Base-by-base conservation (phyloP, 2,888 invertebrate genomes). In the Hipparchia semele region DNA sequence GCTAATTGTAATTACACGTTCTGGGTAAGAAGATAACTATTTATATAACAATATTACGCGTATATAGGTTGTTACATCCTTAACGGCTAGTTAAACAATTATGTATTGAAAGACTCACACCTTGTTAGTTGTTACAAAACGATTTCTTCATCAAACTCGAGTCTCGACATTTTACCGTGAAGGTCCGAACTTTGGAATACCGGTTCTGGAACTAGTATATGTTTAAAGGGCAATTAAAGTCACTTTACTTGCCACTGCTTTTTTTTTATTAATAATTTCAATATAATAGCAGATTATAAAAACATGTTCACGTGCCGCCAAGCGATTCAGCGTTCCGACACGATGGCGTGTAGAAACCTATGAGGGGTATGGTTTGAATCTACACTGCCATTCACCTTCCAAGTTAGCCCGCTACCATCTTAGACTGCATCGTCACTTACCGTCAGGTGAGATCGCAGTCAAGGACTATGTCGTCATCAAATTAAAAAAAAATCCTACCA, bases 121-220 rank as follows among this genome's bases (percentile, higher is more conserved):
- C 64, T 51, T 46, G 67, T 67, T 13, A 67, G 54, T 1, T 13
- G 67, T 58, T 56, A 23, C 56, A 13, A 58, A 56, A 58, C 46
- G 56, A 68, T 68, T 68, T 68, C 68, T 46, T 68, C 68, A 68
- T 59, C 33, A 60, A 23, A 59, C 58, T 45, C 59, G 49, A 60
- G 12, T 51, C 58, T 45, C 59, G 49, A 23, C 68, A 58, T 51
- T 68, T 67, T 59, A 33, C 60, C 68, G 6, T 12, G 58, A 68
- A 68, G 59, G 68, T 67, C 51, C 33, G 23, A 39, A 39, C 39
- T 39, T 4, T 39, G 10, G 8, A 68, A 58, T 23, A 68, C 59
- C 60, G 68, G 68, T 68, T 60, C 8, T 46, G 51, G 33, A 46
- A 59, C 59, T n/a, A 8, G 51, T 68, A 60, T 68, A 60, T 39